These are phyloP conservation scores for Suncus etruscus DNA, from an alignment of 2,113 vertebrate genomes.

Conservation along the genomic window DNA sequence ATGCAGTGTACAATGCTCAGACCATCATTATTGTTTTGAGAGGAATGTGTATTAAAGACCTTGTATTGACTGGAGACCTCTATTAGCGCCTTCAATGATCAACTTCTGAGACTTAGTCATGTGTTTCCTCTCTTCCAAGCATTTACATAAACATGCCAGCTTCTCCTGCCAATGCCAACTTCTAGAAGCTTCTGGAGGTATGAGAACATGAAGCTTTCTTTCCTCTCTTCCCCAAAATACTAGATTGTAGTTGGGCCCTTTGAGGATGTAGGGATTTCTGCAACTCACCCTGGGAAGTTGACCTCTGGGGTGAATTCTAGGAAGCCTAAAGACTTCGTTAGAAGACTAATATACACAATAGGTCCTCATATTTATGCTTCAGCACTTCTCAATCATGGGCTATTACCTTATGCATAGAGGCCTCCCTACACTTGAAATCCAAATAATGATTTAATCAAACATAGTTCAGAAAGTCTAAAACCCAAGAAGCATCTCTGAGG, in stretches of 20 bases:
- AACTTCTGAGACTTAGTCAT: background rate
- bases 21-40: too few relatives aligned
- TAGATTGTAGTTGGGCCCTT: too few relatives aligned
- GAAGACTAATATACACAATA: too few relatives aligned
- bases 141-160: background rate
- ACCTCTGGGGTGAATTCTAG: too few relatives aligned
- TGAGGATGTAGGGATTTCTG: too few relatives aligned
- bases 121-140: background rate
- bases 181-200: background rate
- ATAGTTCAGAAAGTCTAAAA: background rate
- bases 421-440: background rate
- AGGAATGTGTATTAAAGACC: too few relatives aligned
- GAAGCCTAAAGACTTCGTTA: too few relatives aligned
- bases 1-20: too few relatives aligned
- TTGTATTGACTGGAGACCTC: background rate
- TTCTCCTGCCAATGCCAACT: background rate
- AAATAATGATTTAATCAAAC: background rate
- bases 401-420: background rate
- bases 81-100: background rate
- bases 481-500: background rate
- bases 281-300: too few relatives aligned
- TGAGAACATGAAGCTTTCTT: background rate
- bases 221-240: background rate
- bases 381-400: background rate
- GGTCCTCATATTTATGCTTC: too few relatives aligned